Base-by-base conservation (phyloP, 2,888 invertebrate genomes). In the Eupelmus urozonus region DNA sequence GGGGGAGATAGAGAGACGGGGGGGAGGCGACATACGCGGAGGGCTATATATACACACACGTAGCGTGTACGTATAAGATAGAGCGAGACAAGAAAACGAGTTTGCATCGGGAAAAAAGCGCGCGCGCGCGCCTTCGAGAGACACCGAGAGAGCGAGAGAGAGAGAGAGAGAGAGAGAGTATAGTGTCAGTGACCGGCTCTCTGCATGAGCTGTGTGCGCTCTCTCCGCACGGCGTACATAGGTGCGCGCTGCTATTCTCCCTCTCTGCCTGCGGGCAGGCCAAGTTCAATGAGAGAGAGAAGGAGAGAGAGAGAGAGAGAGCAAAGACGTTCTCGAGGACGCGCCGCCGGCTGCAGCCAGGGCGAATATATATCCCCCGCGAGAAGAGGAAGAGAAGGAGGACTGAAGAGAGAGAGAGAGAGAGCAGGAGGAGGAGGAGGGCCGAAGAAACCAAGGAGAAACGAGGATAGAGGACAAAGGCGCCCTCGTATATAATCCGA, bases 81-180 rank as follows among this genome's bases (percentile, higher is more conserved):
- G 40, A 60, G 55, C 51, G 53, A 73, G 53, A 11, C 18, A 27
- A 55, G 57, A 65, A 57, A 75, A 69, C 75, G 53, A 75, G 75
- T 69, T 75, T 75, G 69, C 67, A 60, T 51, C 42, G 34, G 29
- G 25, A 42, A 73, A 63, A 67, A 75, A 59, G 40, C 18, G 25
- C 20, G 5, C 40, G 34, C 49, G 18, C 20, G 2, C 5, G 18
- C 20, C 20, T 4, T 18, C 53, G n/a, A 3, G 13, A 49, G 5
- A 49, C n/a, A 71, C 34, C 18, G 16, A 72, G n/a, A 62, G 27
- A 55, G 18, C 34, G 13, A 18, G 27, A 66, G 53, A 51, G 51
- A 66, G 65, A 65, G 23, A 3, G 55, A n/a, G 53, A 51, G 49
- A 53, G 45, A 27, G n/a, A 16, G 18, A 9, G 34, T n/a, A 40